Base-by-base conservation (phyloP, 2,113 vertebrate species). In the Theristicus caerulescens region DNA sequence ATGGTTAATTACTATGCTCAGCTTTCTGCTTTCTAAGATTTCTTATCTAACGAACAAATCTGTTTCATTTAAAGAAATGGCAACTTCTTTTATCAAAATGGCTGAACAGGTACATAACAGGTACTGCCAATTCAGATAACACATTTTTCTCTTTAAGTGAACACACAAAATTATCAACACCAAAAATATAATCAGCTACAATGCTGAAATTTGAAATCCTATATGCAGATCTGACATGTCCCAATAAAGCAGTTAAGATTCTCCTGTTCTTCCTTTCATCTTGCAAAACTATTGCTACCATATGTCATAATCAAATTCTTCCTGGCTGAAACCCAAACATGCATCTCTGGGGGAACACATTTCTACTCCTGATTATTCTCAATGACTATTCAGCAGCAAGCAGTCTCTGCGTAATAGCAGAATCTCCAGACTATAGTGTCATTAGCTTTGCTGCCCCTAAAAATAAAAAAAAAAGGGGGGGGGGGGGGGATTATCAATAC, bases 231-330 rank as follows among this genome's bases (percentile, higher is more conserved):
- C 69, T 87, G 77, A 76, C 36, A 51, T 7, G 32, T 71, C 83
- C 83, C 82, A 89, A 26, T 44, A 92, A 96, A 82, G 40, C 73
- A 89, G 49, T 31, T 54, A 94, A 65, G 81, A 82, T 69, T 91
- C 73, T 94, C 73, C 74, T 58, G 21, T 40, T 88, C 69, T 85
- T 58, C 40, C 52, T 80, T 72, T 80, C 77, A 82, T 79, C 86
- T 82, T 55, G 59, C 61, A 77, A 57, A 93, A 72, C 95, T 91
- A 87, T 52, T 74, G 73, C 84, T 86, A 73, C 61, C 64, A 25
- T 84, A 89, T 84, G 89, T 85, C 93, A 94, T 61, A 79, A 94
- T 85, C 77, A 62, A 87, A 89, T 70, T 89, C 49, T 69, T 88
- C 66, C 81, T 90, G 90, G 82, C 90, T 94, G 89, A 76, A 89